These are phyloP conservation scores for Agonopterix arenella DNA, from an alignment of 2,888 invertebrate genomes.

Conservation along the genomic window DNA sequence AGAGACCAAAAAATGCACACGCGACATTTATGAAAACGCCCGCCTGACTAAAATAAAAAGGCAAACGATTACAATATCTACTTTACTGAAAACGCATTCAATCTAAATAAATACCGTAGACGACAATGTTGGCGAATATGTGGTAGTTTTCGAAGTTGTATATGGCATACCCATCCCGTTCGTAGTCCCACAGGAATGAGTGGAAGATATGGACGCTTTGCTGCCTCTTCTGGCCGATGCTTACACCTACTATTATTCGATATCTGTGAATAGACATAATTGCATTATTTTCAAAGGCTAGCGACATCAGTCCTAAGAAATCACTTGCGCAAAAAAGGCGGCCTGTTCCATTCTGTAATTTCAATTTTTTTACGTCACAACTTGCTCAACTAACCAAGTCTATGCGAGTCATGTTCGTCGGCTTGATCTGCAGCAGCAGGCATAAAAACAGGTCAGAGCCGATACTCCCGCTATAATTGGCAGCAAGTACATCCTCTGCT, in stretches of 20 bases:
- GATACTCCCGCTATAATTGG: slow-evolving; percentile 37
- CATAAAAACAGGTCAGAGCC: slow-evolving; percentile 22
- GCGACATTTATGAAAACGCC: too few species aligned
- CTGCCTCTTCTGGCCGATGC: slow-evolving; percentile 81
- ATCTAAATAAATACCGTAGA: slow-evolving; percentile 83
- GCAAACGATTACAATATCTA: not conserved
- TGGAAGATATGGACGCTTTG: slow-evolving; percentile 79
- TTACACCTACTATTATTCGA: slow-evolving; percentile 79
- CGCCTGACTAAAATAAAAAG: too few species aligned
- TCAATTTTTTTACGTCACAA: too few species aligned
- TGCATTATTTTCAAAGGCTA: too few species aligned
- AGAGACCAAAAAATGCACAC: too few species aligned
- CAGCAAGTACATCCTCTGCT: slow-evolving; percentile 36
- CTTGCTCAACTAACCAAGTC: too few species aligned
- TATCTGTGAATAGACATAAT: slow-evolving; percentile 63
- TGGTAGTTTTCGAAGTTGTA: slow-evolving; percentile 79
- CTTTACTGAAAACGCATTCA: slow-evolving; percentile 36
- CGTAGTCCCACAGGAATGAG: slow-evolving; percentile 82
- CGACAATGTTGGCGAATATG: slow-evolving; percentile 79
- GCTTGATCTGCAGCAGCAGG: slow-evolving; percentile 15
- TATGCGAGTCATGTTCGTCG: not conserved
- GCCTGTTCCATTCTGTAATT: too few species aligned
- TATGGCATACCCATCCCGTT: slow-evolving; percentile 78
- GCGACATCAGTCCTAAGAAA: too few species aligned
- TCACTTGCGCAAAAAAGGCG: too few species aligned